Percentiles rank a stretch among this genome's conserved stretches.
Evolutionary conservation across 2,888 invertebrate species (phyloP).

Genomic region (Octonoba sinensis): DNA sequence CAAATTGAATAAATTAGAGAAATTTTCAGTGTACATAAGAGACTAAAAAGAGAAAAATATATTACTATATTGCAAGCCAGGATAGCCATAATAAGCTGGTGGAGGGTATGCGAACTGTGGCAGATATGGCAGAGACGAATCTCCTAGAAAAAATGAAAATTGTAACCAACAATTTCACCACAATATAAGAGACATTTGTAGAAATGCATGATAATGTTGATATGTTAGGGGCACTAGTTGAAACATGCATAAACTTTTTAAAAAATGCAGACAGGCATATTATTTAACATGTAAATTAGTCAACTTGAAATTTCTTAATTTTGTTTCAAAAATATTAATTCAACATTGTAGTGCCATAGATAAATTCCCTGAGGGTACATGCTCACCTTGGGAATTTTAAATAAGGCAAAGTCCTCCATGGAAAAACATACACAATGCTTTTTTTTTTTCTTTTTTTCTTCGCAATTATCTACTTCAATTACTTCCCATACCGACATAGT

Average conservation of each 20-base stretch:
- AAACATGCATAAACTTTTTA: conserved; percentile 36
- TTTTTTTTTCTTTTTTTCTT: too few relatives aligned
- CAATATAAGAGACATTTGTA: neutral
- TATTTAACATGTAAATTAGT: too few relatives aligned
- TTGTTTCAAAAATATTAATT: too few relatives aligned
- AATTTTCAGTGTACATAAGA: neutral
- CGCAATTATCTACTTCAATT: too few relatives aligned
- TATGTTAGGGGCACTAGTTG: conserved; percentile 55
- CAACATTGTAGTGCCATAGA: too few relatives aligned
- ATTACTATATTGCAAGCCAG: conserved; percentile 50
- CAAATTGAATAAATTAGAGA: neutral
- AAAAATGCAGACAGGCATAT: neutral
- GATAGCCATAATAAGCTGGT: conserved; percentile 59
- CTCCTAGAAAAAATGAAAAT: conserved; percentile 35
- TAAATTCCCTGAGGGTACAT: too few relatives aligned
- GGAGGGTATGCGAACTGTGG: conserved; percentile 55
- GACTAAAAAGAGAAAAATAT: neutral
- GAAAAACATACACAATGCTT: too few relatives aligned
- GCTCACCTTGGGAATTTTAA: too few relatives aligned
- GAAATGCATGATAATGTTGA: conserved; percentile 62
- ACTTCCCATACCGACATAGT: too few relatives aligned
- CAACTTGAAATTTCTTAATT: too few relatives aligned
- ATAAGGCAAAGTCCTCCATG: too few relatives aligned
- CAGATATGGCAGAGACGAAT: conserved; percentile 44
- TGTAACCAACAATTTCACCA: neutral